These are phyloP conservation scores for Selenia dentaria DNA, from an alignment of 2,888 invertebrate genomes.

Conservation along the genomic window DNA sequence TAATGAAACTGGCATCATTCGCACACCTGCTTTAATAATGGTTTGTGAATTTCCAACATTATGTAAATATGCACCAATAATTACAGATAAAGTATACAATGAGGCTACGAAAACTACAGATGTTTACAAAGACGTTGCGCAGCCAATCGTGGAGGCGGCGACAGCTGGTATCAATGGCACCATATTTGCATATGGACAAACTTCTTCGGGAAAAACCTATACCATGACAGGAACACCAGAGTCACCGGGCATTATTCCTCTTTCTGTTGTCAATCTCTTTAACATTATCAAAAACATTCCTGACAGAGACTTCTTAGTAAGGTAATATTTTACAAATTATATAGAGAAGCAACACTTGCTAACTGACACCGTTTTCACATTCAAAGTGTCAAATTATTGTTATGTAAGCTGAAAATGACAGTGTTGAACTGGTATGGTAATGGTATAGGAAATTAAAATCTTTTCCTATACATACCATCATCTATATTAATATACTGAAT, in stretches of 20 bases:
- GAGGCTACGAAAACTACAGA: slow-evolving; percentile 82
- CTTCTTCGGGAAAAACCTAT: slow-evolving; percentile 94
- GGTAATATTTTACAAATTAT: slow-evolving; percentile 61
- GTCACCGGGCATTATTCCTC: slow-evolving; percentile 90
- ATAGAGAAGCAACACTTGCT: background rate
- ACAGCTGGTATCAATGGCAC: slow-evolving; percentile 93
- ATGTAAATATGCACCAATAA: slow-evolving; percentile 13
- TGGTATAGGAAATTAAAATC: too few species aligned
- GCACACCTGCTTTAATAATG: too few species aligned
- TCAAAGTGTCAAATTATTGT: slow-evolving; percentile 4
- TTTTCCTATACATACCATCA: too few species aligned
- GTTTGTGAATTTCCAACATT: too few species aligned
- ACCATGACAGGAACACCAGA: slow-evolving; percentile 91
- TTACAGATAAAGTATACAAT: slow-evolving; percentile 90
- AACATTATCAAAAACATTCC: slow-evolving; percentile 84
- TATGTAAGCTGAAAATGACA: slow-evolving; percentile 16
- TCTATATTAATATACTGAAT: too few species aligned
- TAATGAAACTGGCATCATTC: slow-evolving; percentile 28
- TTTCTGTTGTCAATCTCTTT: slow-evolving; percentile 89
- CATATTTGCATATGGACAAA: slow-evolving; percentile 96
- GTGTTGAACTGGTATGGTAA: too few species aligned
- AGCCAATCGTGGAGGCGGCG: slow-evolving; percentile 89
- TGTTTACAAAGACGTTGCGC: slow-evolving; percentile 88
- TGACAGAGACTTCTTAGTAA: slow-evolving; percentile 90
- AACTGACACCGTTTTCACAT: slow-evolving; percentile 11